phyloP scores from a whole-genome alignment of 2,797 vertebrate genomes.

The Acipenser ruthenus region DNA sequence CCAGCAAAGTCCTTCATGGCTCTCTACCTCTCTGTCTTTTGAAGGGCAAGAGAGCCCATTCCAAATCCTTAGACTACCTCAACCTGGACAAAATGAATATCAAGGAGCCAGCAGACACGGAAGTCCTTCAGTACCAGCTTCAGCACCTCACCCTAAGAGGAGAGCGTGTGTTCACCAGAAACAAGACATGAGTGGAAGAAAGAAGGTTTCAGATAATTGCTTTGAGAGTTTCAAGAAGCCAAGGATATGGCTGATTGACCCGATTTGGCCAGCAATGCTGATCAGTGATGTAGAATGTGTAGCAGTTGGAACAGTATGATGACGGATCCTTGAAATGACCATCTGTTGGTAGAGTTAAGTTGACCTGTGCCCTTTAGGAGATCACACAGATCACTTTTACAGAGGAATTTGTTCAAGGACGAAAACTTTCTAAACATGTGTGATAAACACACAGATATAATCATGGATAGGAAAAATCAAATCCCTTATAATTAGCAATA shows the following conservation, averaged over 20 bases:
- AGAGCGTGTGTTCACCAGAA: slow-evolving; percentile 79
- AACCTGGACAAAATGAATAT: slow-evolving; percentile 92
- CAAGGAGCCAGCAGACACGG: slow-evolving; percentile 85
- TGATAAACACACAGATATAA: slow-evolving; percentile 11
- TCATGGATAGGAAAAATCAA: slow-evolving; percentile 32
- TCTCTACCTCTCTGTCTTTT: slow-evolving; percentile 84
- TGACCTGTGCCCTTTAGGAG: too few relatives aligned
- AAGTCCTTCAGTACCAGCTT: slow-evolving; percentile 87
- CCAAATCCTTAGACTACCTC: slow-evolving; percentile 96
- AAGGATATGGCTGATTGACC: slow-evolving; percentile 14
- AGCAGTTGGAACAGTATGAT: slow-evolving; percentile 28
- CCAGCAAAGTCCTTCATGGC: slow-evolving; percentile 69
- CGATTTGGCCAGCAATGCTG: slow-evolving; percentile 19
- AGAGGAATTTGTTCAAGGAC: slow-evolving; percentile 4
- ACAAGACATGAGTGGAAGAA: slow-evolving; percentile 74
- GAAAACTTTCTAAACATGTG: slow-evolving; percentile 7
- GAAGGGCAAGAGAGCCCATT: slow-evolving; percentile 82
- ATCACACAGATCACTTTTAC: too few relatives aligned
- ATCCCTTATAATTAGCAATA: slow-evolving; percentile 59
- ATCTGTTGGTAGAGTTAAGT: slow-evolving; percentile 24
- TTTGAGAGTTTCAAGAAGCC: not conserved
- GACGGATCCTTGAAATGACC: slow-evolving; percentile 36
- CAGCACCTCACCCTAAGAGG: slow-evolving; percentile 87
- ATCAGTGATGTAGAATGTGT: slow-evolving; percentile 38
- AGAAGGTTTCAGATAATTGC: not conserved